Conservation (phyloP, 2,888 invertebrate species). For the Coronaproctus castanopsis region DNA sequence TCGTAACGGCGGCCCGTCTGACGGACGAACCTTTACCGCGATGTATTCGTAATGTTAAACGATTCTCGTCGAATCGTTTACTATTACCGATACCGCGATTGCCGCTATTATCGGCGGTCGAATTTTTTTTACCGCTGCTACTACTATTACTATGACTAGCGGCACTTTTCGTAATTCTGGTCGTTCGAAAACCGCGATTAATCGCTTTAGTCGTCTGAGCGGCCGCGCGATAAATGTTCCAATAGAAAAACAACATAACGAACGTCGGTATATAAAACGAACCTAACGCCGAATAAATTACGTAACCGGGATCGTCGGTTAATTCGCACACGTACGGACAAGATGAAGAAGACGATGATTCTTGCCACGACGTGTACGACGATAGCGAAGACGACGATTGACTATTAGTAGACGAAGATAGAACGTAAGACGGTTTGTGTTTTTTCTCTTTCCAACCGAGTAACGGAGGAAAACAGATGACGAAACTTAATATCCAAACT, state of each 20-base stretch:
- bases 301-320: slow-evolving; percentile 35
- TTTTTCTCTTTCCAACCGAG: slow-evolving; percentile 47
- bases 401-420: slow-evolving; percentile 4
- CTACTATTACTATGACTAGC: no score
- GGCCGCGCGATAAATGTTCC: slow-evolving; percentile 88
- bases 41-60: slow-evolving; percentile 77
- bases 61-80: slow-evolving; percentile 60
- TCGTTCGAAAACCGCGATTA: slow-evolving; percentile 74
- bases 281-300: slow-evolving; percentile 90
- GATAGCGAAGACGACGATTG: background rate
- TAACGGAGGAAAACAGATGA: slow-evolving; percentile 89
- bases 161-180: slow-evolving; percentile 24
- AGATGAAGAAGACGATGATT: slow-evolving; percentile 10
- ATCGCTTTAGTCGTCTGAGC: slow-evolving; percentile 79
- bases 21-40: slow-evolving; percentile 51
- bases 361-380: background rate
- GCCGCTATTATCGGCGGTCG: no score
- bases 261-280: slow-evolving; percentile 96
- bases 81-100: background rate
- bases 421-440: background rate
- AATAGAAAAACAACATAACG: slow-evolving; percentile 95
- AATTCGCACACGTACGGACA: slow-evolving; percentile 22
- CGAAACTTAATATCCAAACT: slow-evolving; percentile 89
- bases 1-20: slow-evolving; percentile 44
- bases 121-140: background rate